Evolutionary conservation across 1,140 invertebrate genomes (phyloP), one percentile per base, ranked within the genome.

Genomic region (Drosophila ohnishii): DNA sequence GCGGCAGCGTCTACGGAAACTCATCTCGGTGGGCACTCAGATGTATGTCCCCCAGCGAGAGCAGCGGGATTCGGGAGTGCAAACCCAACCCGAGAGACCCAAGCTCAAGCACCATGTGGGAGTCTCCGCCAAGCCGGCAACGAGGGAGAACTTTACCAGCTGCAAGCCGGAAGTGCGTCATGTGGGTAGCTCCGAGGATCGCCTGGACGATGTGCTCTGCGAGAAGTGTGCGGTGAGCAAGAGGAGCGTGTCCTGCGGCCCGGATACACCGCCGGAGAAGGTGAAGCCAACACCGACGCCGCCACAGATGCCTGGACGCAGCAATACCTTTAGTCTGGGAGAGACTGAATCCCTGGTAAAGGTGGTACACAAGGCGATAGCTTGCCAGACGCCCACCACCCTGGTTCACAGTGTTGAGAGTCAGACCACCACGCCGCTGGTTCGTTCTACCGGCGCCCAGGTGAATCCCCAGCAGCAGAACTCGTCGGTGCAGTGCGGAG

Each of bases 201-300:
- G 88, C 5, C 84, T 93, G 19, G 84, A 84, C 44, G 92, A 93
- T 59, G 84, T 91, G 25, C 73, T 92, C 13, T 94, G 94, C 84
- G 91, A 92, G 13, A 93, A 92, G 83, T 94, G 94, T 81, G 91
- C 87, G 14, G 75, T 91, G 0, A 64, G 65, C 32, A 93, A 92
- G 62, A 82, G 77, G n/a, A 91, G 77, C 37, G 78, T 94, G 9
- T 92, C 82, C 53, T 90, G 92, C n/a, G 92, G 92, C 32, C 80
- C 90, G 3, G 85, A 92, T 13, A 81, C 83, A 22, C 76, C 83
- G 10, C 45, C 48, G 55, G 70, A 71, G 16, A 81, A 67, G 47
- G 56, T 85, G 0, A 90, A 87, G 25, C 47, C 76, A 1, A 2
- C 71, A 10, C 5, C 72, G 13, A 1, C 73, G 6, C 64, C 73